Conservation (phyloP, 2,888 invertebrate genomes). For the Latrodectus elegans region DNA sequence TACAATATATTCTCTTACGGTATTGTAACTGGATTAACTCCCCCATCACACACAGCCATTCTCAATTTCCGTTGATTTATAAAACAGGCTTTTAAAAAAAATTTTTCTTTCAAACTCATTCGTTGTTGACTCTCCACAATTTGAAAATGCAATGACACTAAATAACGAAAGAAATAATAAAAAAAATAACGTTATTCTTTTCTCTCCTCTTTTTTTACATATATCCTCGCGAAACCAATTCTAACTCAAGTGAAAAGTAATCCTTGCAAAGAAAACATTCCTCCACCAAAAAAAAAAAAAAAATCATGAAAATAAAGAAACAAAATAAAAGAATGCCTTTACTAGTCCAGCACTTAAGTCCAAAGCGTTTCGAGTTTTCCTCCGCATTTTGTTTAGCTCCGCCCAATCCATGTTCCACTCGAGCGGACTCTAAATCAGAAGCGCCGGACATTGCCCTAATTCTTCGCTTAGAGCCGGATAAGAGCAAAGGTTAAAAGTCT, state of each 20-base stretch:
- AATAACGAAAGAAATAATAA: too few relatives aligned
- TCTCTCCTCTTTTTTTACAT: too few relatives aligned
- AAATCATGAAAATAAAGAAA: not conserved
- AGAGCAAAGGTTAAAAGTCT: conserved; percentile 24
- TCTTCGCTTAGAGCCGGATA: conserved; percentile 19
- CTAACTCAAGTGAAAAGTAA: not conserved
- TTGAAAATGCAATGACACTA: too few relatives aligned
- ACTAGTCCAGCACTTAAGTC: not conserved
- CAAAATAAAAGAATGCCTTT: not conserved
- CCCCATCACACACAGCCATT: too few relatives aligned
- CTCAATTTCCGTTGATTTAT: too few relatives aligned
- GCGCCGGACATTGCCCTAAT: conserved; percentile 48
- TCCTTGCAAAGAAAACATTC: not conserved
- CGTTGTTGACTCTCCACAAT: too few relatives aligned
- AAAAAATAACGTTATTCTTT: too few relatives aligned
- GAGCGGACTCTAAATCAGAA: conserved; percentile 48
- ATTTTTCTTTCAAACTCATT: too few relatives aligned
- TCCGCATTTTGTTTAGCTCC: conserved; percentile 30
- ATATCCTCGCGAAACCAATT: not conserved
- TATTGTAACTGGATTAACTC: too few relatives aligned
- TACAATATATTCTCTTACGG: too few relatives aligned
- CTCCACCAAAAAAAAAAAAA: not conserved
- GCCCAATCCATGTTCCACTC: conserved; percentile 49
- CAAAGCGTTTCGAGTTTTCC: not conserved
- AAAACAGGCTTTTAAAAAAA: too few relatives aligned